These are phyloP conservation scores for Arizona elegans DNA, from an alignment of 2,113 vertebrate species.

Conservation along the genomic window DNA sequence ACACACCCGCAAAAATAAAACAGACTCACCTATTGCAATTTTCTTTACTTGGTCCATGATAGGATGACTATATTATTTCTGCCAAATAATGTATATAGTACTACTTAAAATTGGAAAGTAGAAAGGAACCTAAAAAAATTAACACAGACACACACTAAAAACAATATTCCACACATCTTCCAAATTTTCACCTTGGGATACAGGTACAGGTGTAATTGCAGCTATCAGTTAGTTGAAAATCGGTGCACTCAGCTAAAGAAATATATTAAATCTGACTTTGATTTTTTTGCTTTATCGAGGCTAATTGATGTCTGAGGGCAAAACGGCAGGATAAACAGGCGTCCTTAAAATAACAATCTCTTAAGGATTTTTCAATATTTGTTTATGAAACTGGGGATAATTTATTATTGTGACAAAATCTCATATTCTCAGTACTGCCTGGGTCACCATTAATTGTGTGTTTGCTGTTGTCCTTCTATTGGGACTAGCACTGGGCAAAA, in stretches of 20 bases:
- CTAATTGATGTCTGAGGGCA: conserved; percentile 62
- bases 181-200: conserved; percentile 44
- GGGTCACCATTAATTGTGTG: background rate
- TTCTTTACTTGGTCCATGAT: conserved; percentile 45
- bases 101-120: conserved; percentile 60
- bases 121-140: conserved; percentile 65
- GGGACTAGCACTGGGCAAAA: conserved; percentile 29
- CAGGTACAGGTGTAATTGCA: conserved; percentile 60
- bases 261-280: conserved; percentile 70
- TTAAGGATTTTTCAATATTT: conserved; percentile 55
- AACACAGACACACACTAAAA: background rate
- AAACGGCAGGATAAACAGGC: conserved; percentile 54
- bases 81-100: conserved; percentile 49
- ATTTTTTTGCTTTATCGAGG: conserved; percentile 65
- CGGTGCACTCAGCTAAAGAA: conserved; percentile 71
- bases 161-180: conserved; percentile 35
- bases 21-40: background rate
- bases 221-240: conserved; percentile 71
- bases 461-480: conserved; percentile 18
- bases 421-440: conserved; percentile 33
- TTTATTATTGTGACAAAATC: conserved; percentile 48
- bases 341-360: conserved; percentile 51
- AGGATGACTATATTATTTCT: conserved; percentile 38
- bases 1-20: no score
- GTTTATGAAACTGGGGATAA: conserved; percentile 53